phyloP scores from a whole-genome alignment of 2,888 invertebrate genomes.

The Eupeodes latifasciatus region DNA sequence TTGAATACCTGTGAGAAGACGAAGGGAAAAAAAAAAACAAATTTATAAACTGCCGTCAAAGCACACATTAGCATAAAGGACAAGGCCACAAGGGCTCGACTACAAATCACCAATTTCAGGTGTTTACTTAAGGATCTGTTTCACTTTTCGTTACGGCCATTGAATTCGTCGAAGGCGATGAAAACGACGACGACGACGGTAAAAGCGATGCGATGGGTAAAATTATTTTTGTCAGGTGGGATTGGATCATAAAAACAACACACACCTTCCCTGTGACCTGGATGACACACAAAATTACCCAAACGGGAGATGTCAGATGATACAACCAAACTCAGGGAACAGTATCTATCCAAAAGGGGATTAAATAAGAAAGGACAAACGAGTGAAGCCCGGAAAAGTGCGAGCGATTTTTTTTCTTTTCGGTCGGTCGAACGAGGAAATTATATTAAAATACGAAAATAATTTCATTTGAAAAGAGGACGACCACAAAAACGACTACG shows the following conservation, averaged over 20 bases:
- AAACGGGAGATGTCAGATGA: constrained; percentile 53
- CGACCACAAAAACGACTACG: background rate
- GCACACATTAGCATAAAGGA: constrained; percentile 51
- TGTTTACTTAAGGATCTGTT: constrained; percentile 59
- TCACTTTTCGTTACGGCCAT: constrained; percentile 62
- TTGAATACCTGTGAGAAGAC: constrained; percentile 36
- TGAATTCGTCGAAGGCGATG: constrained; percentile 28
- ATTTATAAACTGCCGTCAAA: constrained; percentile 33
- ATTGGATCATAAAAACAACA: constrained; percentile 42
- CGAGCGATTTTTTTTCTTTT: constrained; percentile 11
- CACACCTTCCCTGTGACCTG: constrained; percentile 27
- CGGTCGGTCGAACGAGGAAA: constrained; percentile 39
- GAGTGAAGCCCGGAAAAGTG: constrained; percentile 13
- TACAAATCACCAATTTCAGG: constrained; percentile 36
- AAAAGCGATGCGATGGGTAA: background rate
- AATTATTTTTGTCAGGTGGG: constrained; percentile 27
- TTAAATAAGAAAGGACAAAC: constrained; percentile 58
- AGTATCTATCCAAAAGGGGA: constrained; percentile 3
- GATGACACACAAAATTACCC: constrained; percentile 49
- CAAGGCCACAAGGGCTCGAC: constrained; percentile 29
- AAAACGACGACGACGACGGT: background rate
- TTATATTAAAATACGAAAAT: constrained; percentile 67
- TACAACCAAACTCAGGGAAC: constrained; percentile 24
- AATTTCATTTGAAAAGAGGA: constrained; percentile 59
- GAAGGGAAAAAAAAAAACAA: background rate